Percentiles rank a stretch among this genome's conserved stretches.
Evolutionary conservation across 2,888 invertebrate genomes (phyloP).

Genomic region (Cyrtodaria siliqua): DNA sequence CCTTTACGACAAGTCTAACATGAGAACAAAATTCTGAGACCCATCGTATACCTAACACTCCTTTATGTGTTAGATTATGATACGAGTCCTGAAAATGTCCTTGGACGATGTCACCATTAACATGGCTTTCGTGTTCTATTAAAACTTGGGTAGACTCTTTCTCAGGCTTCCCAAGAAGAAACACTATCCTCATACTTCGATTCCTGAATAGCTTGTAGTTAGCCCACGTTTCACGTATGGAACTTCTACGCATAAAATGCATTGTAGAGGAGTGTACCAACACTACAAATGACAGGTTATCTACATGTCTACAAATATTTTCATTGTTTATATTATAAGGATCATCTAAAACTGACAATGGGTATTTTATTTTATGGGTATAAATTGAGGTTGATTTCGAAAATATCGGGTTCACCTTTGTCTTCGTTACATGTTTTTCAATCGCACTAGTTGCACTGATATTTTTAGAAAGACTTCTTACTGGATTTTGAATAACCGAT

Average conservation of each 20-base stretch:
- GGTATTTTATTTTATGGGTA: conserved; percentile 18
- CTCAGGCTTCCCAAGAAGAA: conserved; percentile 70
- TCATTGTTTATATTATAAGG: conserved; percentile 74
- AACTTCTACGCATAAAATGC: conserved; percentile 69
- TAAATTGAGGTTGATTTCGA: no score
- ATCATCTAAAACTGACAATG: conserved; percentile 66
- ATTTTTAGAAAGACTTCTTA: neutral
- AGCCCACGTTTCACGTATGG: conserved; percentile 78
- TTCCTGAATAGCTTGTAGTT: conserved; percentile 65
- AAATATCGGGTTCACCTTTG: neutral
- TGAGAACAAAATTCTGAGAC: conserved; percentile 72
- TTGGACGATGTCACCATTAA: conserved; percentile 78
- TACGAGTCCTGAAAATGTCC: conserved; percentile 77
- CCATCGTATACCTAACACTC: conserved; percentile 77
- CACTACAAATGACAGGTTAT: conserved; percentile 69
- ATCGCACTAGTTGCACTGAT: neutral
- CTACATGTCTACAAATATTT: conserved; percentile 61
- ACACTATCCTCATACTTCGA: conserved; percentile 69
- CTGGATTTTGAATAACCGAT: neutral
- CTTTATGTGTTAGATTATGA: conserved; percentile 78
- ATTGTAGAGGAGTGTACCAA: conserved; percentile 73
- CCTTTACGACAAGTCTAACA: conserved; percentile 73
- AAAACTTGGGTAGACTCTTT: conserved; percentile 63
- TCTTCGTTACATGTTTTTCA: neutral
- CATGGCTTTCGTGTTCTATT: conserved; percentile 73